Conservation (phyloP, 2,797 vertebrate species). For the Yasuhikotakia modesta region DNA sequence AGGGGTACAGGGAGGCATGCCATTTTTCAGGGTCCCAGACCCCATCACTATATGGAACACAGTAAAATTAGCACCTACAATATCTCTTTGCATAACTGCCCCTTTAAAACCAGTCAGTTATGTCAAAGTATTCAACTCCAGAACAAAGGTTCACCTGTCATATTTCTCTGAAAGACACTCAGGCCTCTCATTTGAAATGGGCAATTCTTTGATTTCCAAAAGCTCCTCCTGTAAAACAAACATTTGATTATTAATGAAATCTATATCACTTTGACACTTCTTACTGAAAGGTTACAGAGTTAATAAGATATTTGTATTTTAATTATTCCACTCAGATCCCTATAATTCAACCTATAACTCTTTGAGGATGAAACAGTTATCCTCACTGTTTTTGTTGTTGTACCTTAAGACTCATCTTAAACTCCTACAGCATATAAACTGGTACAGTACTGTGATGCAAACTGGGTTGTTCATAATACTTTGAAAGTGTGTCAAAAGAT, state of each 20-base stretch:
- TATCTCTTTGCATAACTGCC: not conserved
- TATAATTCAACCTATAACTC: not conserved
- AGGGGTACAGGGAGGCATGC: slow-evolving; percentile 95
- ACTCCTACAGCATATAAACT: not conserved
- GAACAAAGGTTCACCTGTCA: slow-evolving; percentile 84
- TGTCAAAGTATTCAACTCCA: not conserved
- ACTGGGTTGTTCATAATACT: not conserved
- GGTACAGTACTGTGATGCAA: not conserved
- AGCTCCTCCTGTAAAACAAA: slow-evolving; percentile 84
- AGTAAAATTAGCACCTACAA: slow-evolving; percentile 17
- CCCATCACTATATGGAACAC: slow-evolving; percentile 82
- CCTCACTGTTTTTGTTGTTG: not conserved
- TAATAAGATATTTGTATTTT: no score
- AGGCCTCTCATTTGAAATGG: slow-evolving; percentile 91
- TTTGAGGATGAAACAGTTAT: no score
- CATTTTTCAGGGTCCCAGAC: slow-evolving; percentile 99
- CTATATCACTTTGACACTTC: not conserved
- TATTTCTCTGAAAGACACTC: slow-evolving; percentile 95
- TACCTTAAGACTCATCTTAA: not conserved
- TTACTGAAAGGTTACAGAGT: no score
- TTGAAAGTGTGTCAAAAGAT: no score
- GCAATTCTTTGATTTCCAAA: slow-evolving; percentile 92
- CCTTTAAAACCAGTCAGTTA: not conserved
- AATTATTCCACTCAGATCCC: no score
- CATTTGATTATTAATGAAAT: not conserved